Evolutionary conservation across 2,888 invertebrate species (phyloP).

Genomic region (Meta bourneti): DNA sequence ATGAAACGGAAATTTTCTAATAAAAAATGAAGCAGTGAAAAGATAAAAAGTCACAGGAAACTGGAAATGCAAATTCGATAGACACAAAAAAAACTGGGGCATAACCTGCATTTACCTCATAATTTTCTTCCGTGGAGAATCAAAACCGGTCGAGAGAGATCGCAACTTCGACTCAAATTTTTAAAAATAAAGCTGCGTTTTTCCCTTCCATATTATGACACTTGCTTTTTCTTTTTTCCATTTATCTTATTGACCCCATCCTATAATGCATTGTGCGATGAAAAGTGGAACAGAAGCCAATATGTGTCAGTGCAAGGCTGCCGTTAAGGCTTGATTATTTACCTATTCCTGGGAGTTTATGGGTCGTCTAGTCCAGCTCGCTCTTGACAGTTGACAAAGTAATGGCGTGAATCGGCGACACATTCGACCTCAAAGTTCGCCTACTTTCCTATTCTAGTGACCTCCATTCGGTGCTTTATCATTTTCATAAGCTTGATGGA

Average conservation of each 20-base stretch:
- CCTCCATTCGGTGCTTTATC: conserved; percentile 4
- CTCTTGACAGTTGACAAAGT: conserved; percentile 36
- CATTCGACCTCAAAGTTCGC: conserved; percentile 40
- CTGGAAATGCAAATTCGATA: conserved; percentile 35
- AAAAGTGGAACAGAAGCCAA: conserved; percentile 2
- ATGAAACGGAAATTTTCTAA: too few relatives aligned
- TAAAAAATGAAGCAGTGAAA: too few relatives aligned
- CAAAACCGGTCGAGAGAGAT: too few relatives aligned
- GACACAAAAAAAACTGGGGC: too few relatives aligned
- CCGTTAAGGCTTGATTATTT: not conserved
- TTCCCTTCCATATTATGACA: not conserved
- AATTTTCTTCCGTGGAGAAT: too few relatives aligned
- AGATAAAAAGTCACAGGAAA: conserved; percentile 3
- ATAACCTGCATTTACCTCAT: too few relatives aligned
- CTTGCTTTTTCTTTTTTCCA: not conserved
- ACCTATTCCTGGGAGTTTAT: conserved; percentile 11
- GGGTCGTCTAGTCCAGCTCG: conserved; percentile 23
- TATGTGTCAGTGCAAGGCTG: not conserved
- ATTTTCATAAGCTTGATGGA: not conserved
- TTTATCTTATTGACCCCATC: conserved; percentile 1
- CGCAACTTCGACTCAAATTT: too few relatives aligned
- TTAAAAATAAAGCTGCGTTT: too few relatives aligned
- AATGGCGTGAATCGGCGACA: conserved; percentile 44
- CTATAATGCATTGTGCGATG: not conserved
- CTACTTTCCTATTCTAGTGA: conserved; percentile 12